Evolutionary conservation across 2,888 invertebrate genomes (phyloP).

Genomic region (Pecten maximus): DNA sequence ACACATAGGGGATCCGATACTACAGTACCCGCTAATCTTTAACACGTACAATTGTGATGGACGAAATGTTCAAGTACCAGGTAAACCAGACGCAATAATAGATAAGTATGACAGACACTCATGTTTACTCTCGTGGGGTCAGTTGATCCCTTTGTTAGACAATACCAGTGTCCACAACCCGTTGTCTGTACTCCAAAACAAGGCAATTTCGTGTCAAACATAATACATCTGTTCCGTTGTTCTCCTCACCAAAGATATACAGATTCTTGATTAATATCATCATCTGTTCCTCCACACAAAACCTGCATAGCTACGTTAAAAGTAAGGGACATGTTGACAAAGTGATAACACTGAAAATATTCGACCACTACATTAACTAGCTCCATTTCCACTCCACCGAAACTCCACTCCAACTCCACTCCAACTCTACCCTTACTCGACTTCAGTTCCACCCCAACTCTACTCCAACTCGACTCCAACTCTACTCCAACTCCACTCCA

Average conservation of each 20-base stretch:
- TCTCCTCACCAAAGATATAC: not conserved
- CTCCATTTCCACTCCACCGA: no score
- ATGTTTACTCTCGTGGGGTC: conserved; percentile 13
- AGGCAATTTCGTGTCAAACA: not conserved
- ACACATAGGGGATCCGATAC: not conserved
- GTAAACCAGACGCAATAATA: not conserved
- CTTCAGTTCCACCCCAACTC: no score
- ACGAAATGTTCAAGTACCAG: not conserved
- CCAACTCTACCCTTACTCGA: no score
- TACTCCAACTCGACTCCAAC: no score
- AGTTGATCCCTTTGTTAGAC: conserved; percentile 16
- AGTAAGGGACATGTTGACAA: not conserved
- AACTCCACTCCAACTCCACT: no score
- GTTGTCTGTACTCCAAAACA: conserved; percentile 23
- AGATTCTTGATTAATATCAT: not conserved
- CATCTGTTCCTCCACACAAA: not conserved
- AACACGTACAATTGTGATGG: conserved; percentile 18
- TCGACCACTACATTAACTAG: no score
- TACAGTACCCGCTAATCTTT: not conserved
- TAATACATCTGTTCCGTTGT: not conserved
- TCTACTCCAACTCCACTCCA: no score
- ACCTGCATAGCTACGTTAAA: not conserved
- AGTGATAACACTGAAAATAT: no score
- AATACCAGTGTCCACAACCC: conserved; percentile 18
- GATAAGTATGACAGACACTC: conserved; percentile 3